A percentile compares a stretch with the other conserved stretches of the same genome.
phyloP scores from a whole-genome alignment of 2,888 invertebrate genomes.

The Phrixothrix hirtus region DNA sequence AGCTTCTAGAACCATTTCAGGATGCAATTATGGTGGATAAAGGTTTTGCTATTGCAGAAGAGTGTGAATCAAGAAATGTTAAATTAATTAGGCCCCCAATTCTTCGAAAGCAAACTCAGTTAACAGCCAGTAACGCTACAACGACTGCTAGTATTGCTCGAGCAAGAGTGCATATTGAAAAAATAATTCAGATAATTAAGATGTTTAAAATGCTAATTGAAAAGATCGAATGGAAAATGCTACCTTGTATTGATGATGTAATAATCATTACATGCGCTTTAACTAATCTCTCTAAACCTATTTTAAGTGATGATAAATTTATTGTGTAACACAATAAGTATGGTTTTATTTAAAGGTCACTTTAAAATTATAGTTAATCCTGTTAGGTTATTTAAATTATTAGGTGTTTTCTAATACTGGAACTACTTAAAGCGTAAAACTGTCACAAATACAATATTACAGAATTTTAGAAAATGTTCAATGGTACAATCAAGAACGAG shows the following conservation, averaged over 20 bases:
- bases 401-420: too few species aligned
- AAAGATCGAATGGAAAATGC: neutral
- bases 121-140: slow-evolving; percentile 8
- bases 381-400: too few species aligned
- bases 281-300: neutral
- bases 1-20: neutral
- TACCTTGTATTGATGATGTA: neutral
- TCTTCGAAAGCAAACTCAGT: neutral
- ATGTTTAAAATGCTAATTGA: neutral
- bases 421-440: too few species aligned
- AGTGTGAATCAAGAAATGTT: neutral
- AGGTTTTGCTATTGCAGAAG: neutral
- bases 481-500: too few species aligned
- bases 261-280: neutral
- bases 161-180: slow-evolving; percentile 16
- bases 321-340: too few species aligned
- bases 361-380: too few species aligned
- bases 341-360: too few species aligned
- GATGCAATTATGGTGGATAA: neutral
- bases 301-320: neutral
- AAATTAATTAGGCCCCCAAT: slow-evolving; percentile 1
- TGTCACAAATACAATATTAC: too few species aligned
- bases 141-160: slow-evolving; percentile 4
- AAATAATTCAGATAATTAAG: slow-evolving; percentile 8
- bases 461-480: too few species aligned